Percentiles rank a stretch among this genome's conserved stretches.
Evolutionary conservation across 2,113 vertebrate species (phyloP).

Genomic region (Erpornis zantholeuca): DNA sequence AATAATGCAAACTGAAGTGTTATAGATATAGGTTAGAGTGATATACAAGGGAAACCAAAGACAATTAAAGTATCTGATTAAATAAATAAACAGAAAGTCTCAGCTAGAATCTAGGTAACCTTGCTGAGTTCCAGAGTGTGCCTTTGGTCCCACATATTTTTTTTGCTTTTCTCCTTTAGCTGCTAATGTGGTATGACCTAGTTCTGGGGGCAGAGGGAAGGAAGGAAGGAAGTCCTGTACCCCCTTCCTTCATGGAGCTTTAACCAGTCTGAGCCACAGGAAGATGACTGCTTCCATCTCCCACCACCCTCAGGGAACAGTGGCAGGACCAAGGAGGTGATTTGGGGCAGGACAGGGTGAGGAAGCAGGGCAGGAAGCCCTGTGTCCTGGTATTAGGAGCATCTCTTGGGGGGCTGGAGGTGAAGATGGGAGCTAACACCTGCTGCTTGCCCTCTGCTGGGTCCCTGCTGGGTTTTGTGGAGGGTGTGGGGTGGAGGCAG

Average conservation of each 20-base stretch:
- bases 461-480: background rate
- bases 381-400: background rate
- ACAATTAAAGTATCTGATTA: background rate
- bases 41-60: background rate
- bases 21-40: background rate
- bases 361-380: background rate
- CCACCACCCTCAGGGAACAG: accelerated
- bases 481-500: background rate
- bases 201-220: background rate
- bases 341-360: background rate
- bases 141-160: accelerated
- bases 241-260: background rate
- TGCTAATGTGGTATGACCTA: background rate
- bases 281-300: background rate
- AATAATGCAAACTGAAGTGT: background rate
- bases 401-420: background rate
- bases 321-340: background rate
- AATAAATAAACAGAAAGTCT: background rate
- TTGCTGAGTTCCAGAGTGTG: background rate
- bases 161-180: background rate
- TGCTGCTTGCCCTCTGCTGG: background rate
- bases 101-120: background rate
- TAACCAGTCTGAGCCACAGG: background rate
- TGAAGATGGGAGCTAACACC: background rate
- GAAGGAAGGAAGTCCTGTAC: background rate